Evolutionary conservation across 1,140 invertebrate genomes (phyloP).

Genomic region (Gryllus bimaculatus): DNA sequence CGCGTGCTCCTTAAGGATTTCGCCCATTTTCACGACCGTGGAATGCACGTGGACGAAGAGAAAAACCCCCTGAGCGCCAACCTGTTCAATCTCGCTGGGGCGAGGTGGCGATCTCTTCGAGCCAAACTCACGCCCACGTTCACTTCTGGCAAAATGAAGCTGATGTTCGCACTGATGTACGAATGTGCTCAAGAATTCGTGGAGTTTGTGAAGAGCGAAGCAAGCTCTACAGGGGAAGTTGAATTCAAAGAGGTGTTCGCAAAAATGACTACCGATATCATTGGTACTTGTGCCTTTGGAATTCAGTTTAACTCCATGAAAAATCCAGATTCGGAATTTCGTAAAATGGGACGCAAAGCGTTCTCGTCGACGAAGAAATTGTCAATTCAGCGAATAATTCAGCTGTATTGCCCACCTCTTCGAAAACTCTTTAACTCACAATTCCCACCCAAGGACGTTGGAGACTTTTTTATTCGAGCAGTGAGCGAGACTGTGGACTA

Average conservation of each 20-base stretch:
- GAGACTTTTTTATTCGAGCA: conserved; percentile 14
- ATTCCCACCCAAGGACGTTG: not conserved
- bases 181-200: not conserved
- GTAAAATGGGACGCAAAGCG: conserved; percentile 20
- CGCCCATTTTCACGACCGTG: conserved; percentile 43
- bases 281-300: conserved; percentile 48
- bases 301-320: conserved; percentile 43
- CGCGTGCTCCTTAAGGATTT: conserved; percentile 49
- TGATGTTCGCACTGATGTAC: conserved; percentile 32
- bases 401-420: no score
- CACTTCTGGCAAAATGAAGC: conserved; percentile 39
- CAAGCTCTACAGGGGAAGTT: conserved; percentile 28
- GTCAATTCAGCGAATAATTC: no score
- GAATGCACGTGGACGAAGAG: conserved; percentile 40
- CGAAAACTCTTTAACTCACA: no score
- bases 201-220: not conserved
- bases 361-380: not conserved
- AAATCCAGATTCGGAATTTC: conserved; percentile 35
- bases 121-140: conserved; percentile 39
- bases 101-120: conserved; percentile 38
- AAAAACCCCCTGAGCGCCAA: conserved; percentile 21
- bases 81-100: conserved; percentile 19
- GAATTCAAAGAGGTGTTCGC: conserved; percentile 30
- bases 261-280: conserved; percentile 49
- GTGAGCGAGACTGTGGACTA: conserved; percentile 17